phyloP scores from a whole-genome alignment of 1,140 invertebrate genomes.

The Aradophagus sp. region DNA sequence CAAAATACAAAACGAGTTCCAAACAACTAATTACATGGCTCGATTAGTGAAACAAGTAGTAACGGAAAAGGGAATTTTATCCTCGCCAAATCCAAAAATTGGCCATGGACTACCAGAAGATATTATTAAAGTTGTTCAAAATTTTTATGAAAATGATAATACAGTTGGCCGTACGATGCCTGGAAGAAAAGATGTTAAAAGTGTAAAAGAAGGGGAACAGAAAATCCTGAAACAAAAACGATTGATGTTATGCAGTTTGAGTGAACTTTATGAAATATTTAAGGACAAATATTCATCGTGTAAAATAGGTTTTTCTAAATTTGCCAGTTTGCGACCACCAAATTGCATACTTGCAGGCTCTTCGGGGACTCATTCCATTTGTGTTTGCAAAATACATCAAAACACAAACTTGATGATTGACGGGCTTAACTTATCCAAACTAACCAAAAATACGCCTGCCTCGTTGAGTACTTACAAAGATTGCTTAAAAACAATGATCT shows the following conservation, averaged over 20 bases:
- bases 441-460: slow-evolving; percentile 1
- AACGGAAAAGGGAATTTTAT: slow-evolving; percentile 14
- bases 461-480: slow-evolving; percentile 20
- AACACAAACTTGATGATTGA: slow-evolving; percentile 23
- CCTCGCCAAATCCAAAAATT: slow-evolving; percentile 18
- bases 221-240: slow-evolving; percentile 28
- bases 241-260: slow-evolving; percentile 29
- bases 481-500: slow-evolving; percentile 22
- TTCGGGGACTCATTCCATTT: slow-evolving; percentile 18
- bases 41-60: slow-evolving; percentile 5
- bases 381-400: slow-evolving; percentile 25
- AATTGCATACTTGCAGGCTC: slow-evolving; percentile 17
- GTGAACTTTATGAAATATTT: slow-evolving; percentile 27
- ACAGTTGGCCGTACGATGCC: slow-evolving; percentile 21
- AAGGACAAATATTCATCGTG: slow-evolving; percentile 19
- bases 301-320: slow-evolving; percentile 29
- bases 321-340: slow-evolving; percentile 18
- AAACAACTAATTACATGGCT: slow-evolving; percentile 9
- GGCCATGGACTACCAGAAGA: slow-evolving; percentile 10
- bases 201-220: slow-evolving; percentile 5
- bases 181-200: slow-evolving; percentile 14
- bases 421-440: slow-evolving; percentile 12
- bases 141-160: slow-evolving; percentile 25
- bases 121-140: slow-evolving; percentile 7
- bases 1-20: slow-evolving; percentile 16